Percentiles rank a stretch among this genome's conserved stretches.
Conservation (phyloP, 2,797 vertebrate genomes). For the Decapterus maruadsi region DNA sequence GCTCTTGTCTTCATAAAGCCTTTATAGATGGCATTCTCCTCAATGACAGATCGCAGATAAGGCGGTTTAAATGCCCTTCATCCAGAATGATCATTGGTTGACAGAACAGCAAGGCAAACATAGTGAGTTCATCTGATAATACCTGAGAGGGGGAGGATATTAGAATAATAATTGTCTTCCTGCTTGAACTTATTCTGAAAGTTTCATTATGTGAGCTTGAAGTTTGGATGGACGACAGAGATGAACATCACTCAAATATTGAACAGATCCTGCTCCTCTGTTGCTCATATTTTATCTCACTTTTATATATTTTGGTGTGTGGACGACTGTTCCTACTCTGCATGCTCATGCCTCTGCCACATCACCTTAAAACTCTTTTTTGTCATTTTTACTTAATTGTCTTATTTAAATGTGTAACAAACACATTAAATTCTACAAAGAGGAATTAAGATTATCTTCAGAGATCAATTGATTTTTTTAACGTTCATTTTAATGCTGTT, state of each 20-base stretch:
- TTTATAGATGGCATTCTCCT: background rate
- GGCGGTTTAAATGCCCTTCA: constrained; percentile 10
- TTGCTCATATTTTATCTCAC: background rate
- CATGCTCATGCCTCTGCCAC: background rate
- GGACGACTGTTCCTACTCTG: background rate
- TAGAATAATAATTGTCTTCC: background rate
- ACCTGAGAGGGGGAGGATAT: constrained; percentile 2
- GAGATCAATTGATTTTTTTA: constrained; percentile 3
- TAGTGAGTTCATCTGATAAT: background rate
- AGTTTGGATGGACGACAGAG: background rate
- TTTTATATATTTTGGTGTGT: background rate
- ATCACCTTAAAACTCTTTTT: background rate
- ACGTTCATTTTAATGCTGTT: background rate
- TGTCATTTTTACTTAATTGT: background rate
- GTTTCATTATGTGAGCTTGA: constrained; percentile 4
- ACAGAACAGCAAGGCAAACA: constrained; percentile 6
- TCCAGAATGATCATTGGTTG: background rate
- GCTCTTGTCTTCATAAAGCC: background rate
- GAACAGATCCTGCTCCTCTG: background rate
- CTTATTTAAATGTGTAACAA: constrained; percentile 12
- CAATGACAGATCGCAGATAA: constrained; percentile 9
- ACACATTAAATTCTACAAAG: background rate
- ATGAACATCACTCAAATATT: background rate
- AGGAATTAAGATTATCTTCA: constrained; percentile 17
- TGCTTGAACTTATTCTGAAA: background rate